Evolutionary conservation across 37 sponge, comb jelly and placozoan genomes (phyloP), one percentile per base, ranked within the genome.

Genomic region (Amphimedon queenslandica): DNA sequence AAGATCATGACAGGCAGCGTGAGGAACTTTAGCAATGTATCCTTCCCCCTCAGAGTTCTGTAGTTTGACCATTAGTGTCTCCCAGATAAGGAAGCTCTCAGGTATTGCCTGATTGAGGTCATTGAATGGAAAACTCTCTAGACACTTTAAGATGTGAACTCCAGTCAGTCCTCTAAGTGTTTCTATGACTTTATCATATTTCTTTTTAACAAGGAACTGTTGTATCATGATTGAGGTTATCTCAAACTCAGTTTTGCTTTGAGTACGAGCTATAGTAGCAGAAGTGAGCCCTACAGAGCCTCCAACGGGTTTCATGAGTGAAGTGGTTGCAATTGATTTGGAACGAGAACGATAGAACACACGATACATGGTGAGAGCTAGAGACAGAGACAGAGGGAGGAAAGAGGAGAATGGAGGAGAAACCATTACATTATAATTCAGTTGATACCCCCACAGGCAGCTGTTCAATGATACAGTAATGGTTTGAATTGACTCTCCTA

Each of bases 91-190:
- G 23, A 90, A 80, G 23, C 71, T 58, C 3, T 80, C 58, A 23
- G 90, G 90, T 0, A 90, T 70, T 2, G 60, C 58, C 20, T 53
- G 25, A 58, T 90, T 90, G 37, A 90, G 72, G 13, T 68, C 32
- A 39, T 71, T 66, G 69, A 90, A 80, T 29, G 90, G 90, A 40
- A 90, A 84, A 23, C 75, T 84, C 63, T 71, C 77, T 40, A 90
- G 51, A 40, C 90, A 90, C 36, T 64, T 43, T 10, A 58, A 58
- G n/a, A 90, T 37, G 69, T 65, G 80, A 40, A 67, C 69, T 34
- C 58, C 64, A 2, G 83, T 56, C 41, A 66, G 67, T 60, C 82
- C 78, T 1, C 79, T 34, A 0, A 88, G 27, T 6, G 69, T 27
- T 21, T 82, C 79, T 36, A 82, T 79, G 36, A 71, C 77, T 13